Evolutionary conservation across 2,113 vertebrate species (phyloP).

Genomic region (Coptodon rendalli): DNA sequence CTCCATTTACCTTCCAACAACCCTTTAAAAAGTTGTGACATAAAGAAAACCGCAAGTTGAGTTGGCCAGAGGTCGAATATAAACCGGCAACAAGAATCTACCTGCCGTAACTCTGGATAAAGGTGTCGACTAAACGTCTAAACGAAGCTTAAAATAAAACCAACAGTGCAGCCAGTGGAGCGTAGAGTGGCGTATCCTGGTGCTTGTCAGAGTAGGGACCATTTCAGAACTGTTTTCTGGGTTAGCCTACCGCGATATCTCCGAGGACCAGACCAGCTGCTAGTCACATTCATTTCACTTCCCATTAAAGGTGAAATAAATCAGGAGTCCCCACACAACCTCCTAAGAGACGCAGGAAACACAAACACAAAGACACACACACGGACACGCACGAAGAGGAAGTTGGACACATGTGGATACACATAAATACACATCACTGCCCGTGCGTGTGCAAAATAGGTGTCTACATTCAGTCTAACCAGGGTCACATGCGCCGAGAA

Average conservation of each 20-base stretch:
- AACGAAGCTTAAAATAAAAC: slow-evolving; percentile 41
- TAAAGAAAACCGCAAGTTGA: not conserved
- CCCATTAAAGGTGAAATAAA: slow-evolving; percentile 75
- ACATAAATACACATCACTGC: not conserved
- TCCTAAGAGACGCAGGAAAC: slow-evolving; percentile 42
- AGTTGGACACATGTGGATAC: slow-evolving; percentile 1
- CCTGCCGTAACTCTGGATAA: not conserved
- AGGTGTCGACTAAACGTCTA: slow-evolving; percentile 17
- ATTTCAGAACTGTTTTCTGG: slow-evolving; percentile 59
- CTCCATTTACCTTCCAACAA: slow-evolving; percentile 45
- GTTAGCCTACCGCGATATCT: slow-evolving; percentile 63
- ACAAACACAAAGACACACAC: slow-evolving; percentile 1
- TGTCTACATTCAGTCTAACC: slow-evolving; percentile 21
- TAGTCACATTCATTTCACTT: slow-evolving; percentile 76
- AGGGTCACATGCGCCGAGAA: slow-evolving; percentile 35
- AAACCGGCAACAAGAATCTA: not conserved
- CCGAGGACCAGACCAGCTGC: slow-evolving; percentile 68
- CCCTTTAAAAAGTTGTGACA: slow-evolving; percentile 30
- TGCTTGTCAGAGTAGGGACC: slow-evolving; percentile 19
- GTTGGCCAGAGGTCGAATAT: not conserved
- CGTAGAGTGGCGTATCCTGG: slow-evolving; percentile 8
- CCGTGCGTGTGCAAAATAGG: not conserved
- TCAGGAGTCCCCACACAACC: slow-evolving; percentile 65
- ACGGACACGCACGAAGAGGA: not conserved
- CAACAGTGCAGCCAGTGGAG: slow-evolving; percentile 16